A percentile compares a stretch with the other conserved stretches of the same genome.
phyloP scores from a whole-genome alignment of 1,140 invertebrate genomes.

The Propsilocerus akamusi region DNA sequence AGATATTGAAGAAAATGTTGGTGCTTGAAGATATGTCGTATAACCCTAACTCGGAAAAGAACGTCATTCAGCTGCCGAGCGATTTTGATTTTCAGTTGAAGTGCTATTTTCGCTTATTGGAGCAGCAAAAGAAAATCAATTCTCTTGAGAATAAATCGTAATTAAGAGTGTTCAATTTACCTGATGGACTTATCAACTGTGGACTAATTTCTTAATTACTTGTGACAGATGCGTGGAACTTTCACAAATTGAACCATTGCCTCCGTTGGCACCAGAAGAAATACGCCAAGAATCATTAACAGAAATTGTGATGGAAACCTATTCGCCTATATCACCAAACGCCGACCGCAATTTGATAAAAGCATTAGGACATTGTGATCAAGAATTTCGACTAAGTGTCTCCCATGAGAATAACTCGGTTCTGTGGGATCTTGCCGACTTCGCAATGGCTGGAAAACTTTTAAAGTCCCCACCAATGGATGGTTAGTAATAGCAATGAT shows the following conservation, averaged over 20 bases:
- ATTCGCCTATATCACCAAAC: constrained; percentile 1
- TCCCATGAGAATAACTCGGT: constrained; percentile 12
- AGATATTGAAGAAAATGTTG: constrained; percentile 20
- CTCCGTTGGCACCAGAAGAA: constrained; percentile 8
- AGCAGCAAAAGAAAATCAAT: constrained; percentile 36
- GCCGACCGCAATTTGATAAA: constrained; percentile 6
- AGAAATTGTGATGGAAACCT: background rate
- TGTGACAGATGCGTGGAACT: background rate
- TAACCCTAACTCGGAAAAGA: constrained; percentile 7
- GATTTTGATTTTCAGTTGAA: constrained; percentile 49
- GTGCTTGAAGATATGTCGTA: constrained; percentile 12
- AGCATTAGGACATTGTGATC: background rate
- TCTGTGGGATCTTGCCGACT: constrained; percentile 27
- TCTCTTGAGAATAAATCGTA: background rate
- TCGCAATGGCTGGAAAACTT: constrained; percentile 37
- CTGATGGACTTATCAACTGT: background rate
- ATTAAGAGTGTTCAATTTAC: background rate
- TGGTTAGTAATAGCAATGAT: too few relatives aligned
- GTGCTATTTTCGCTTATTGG: constrained; percentile 53
- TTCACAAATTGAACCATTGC: background rate
- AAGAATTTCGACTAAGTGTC: constrained; percentile 7
- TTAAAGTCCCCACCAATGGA: constrained; percentile 29
- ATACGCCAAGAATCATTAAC: constrained; percentile 13
- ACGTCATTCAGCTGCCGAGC: constrained; percentile 38
- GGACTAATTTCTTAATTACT: background rate